A percentile compares a stretch with the other conserved stretches of the same genome.
These are phyloP conservation scores for Sternotherus odoratus DNA, from an alignment of 2,797 vertebrate genomes.

Conservation along the genomic window DNA sequence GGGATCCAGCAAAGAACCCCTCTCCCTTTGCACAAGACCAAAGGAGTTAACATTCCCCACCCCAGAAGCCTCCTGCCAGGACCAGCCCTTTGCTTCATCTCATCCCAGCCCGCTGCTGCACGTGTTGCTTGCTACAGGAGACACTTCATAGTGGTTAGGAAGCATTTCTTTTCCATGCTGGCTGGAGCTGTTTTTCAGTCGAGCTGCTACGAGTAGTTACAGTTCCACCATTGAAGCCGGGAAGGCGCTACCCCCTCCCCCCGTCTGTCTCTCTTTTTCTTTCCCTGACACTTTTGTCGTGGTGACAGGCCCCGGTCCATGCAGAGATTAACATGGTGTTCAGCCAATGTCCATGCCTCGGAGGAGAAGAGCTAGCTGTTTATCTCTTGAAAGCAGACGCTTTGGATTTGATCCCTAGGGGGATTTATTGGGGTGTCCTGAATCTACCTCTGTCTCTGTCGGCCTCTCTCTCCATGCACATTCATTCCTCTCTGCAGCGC, in stretches of 20 bases:
- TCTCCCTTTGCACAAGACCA: not conserved
- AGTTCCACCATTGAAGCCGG: constrained; percentile 34
- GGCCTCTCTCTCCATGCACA: not conserved
- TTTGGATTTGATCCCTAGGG: constrained; percentile 77
- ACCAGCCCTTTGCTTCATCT: not conserved
- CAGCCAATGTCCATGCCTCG: constrained; percentile 62
- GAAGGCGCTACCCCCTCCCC: constrained; percentile 36
- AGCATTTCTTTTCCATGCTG: not conserved
- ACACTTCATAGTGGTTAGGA: not conserved
- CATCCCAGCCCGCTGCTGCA: not conserved
- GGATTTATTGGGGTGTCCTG: constrained; percentile 74
- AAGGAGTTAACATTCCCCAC: not conserved
- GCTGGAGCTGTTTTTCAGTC: constrained; percentile 45
- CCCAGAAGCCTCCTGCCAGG: not conserved
- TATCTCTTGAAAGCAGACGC: constrained; percentile 81
- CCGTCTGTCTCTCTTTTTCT: constrained; percentile 12
- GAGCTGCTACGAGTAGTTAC: constrained; percentile 46
- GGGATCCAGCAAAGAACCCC: not conserved
- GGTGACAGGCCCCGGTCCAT: constrained; percentile 33
- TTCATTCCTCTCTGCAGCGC: not conserved
- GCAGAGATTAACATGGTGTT: constrained; percentile 74
- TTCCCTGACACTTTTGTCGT: constrained; percentile 13
- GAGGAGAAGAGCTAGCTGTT: constrained; percentile 72
- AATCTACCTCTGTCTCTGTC: constrained; percentile 54
- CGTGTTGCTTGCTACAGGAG: not conserved